A percentile compares a stretch with the other conserved stretches of the same genome.
phyloP scores from a whole-genome alignment of 2,797 vertebrate species.

The Avahi laniger region DNA sequence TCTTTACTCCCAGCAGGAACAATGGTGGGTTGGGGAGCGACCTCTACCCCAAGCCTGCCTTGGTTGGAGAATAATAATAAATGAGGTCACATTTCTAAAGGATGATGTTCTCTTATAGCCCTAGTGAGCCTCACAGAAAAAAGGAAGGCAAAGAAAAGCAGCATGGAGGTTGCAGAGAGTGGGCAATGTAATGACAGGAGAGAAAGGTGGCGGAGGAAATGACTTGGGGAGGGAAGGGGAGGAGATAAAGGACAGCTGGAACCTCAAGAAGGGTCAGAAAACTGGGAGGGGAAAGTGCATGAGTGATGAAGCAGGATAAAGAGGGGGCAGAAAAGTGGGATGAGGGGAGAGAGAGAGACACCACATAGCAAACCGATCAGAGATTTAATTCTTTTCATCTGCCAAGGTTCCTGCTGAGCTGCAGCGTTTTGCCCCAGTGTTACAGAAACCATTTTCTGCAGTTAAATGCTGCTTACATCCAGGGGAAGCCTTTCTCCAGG shows the following conservation, averaged over 20 bases:
- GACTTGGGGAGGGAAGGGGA: not conserved
- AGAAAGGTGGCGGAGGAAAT: not conserved
- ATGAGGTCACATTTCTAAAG: constrained; percentile 50
- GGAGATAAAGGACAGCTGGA: not conserved
- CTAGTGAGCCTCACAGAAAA: not conserved
- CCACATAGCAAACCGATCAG: not conserved
- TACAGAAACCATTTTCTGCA: not conserved
- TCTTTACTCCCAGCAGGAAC: constrained; percentile 12
- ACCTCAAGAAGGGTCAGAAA: not conserved
- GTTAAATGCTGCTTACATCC: constrained; percentile 20
- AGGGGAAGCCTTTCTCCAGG: not conserved
- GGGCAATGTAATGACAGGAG: not conserved
- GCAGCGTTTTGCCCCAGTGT: not conserved
- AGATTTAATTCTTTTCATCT: constrained; percentile 35
- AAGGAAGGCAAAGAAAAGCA: constrained; percentile 6
- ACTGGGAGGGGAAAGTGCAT: not conserved
- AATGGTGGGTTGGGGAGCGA: not conserved
- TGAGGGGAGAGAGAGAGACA: too few species aligned
- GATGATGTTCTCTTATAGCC: not conserved
- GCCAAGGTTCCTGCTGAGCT: not conserved
- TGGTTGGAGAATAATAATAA: constrained; percentile 38
- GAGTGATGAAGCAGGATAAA: not conserved
- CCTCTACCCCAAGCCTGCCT: not conserved
- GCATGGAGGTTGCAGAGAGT: not conserved
- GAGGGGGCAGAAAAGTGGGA: not conserved